These are phyloP conservation scores for Proisotoma minuta DNA, from an alignment of 2,888 invertebrate species.

Conservation along the genomic window DNA sequence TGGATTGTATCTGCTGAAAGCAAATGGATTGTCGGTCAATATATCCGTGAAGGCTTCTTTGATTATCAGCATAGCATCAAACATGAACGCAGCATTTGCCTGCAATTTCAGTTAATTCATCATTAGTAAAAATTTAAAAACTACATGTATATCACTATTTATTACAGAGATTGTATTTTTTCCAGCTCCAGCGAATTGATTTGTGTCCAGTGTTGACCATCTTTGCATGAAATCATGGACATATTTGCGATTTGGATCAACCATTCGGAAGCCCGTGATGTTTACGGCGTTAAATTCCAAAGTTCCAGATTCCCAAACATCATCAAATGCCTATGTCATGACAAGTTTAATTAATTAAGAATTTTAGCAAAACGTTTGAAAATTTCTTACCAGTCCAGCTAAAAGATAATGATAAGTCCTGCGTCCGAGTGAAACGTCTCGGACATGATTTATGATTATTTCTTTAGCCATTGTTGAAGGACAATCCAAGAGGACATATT, in stretches of 20 bases:
- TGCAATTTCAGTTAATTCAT: constrained; percentile 49
- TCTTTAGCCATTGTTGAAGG: constrained; percentile 84
- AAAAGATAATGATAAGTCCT: constrained; percentile 89
- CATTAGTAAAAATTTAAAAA: too few species aligned
- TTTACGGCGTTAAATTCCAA: constrained; percentile 96
- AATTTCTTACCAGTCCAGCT: constrained; percentile 77
- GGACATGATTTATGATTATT: constrained; percentile 83
- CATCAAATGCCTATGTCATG: constrained; percentile 97
- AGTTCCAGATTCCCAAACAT: constrained; percentile 88
- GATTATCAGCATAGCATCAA: constrained; percentile 89
- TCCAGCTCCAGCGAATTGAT: constrained; percentile 67
- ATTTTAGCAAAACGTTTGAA: not conserved
- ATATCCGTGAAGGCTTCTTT: constrained; percentile 85
- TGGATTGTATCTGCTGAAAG: constrained; percentile 19
- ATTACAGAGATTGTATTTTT: constrained; percentile 81
- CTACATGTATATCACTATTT: too few species aligned
- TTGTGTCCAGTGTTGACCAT: constrained; percentile 75
- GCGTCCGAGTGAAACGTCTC: constrained; percentile 78
- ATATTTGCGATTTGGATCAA: constrained; percentile 73
- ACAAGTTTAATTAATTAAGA: too few species aligned
- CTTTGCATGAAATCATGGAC: constrained; percentile 82
- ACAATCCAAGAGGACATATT: constrained; percentile 85
- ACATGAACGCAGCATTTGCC: constrained; percentile 92
- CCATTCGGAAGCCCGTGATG: constrained; percentile 93
- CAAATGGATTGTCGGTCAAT: constrained; percentile 68